A percentile compares a stretch with the other conserved stretches of the same genome.
phyloP scores from a whole-genome alignment of 2,888 invertebrate species.

The Drosophila borealis region DNA sequence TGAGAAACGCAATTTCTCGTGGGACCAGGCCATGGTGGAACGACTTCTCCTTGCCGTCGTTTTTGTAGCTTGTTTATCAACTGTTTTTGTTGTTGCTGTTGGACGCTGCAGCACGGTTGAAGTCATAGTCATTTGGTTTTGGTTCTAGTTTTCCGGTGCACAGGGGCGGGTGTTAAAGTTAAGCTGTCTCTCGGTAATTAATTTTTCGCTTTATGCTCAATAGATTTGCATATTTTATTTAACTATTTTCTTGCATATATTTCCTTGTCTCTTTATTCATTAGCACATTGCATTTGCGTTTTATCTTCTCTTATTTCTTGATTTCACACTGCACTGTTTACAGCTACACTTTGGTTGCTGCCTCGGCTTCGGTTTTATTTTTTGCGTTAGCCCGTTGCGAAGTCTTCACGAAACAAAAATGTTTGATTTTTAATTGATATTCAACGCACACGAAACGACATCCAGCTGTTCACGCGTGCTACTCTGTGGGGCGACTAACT shows the following conservation, averaged over 20 bases:
- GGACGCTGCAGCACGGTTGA: constrained; percentile 83
- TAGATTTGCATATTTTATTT: constrained; percentile 66
- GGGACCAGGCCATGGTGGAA: constrained; percentile 84
- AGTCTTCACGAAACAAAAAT: constrained; percentile 17
- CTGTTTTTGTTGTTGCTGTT: constrained; percentile 31
- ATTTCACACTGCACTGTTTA: constrained; percentile 48
- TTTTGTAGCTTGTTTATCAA: constrained; percentile 49
- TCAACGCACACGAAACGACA: constrained; percentile 17
- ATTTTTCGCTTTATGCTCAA: constrained; percentile 52
- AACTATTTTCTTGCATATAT: constrained; percentile 24
- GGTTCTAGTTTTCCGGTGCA: constrained; percentile 35
- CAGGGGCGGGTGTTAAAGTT: constrained; percentile 22
- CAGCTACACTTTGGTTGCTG: constrained; percentile 43
- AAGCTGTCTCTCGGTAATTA: constrained; percentile 12
- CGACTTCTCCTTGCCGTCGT: constrained; percentile 52
- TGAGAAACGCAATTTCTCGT: constrained; percentile 84
- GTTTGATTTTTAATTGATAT: constrained; percentile 22
- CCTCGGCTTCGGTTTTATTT: constrained; percentile 17
- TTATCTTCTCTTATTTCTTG: constrained; percentile 39
- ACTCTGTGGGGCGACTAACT: constrained; percentile 79
- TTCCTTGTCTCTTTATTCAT: constrained; percentile 42
- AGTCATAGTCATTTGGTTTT: constrained; percentile 82
- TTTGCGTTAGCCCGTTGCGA: constrained; percentile 29
- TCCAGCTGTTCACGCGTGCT: constrained; percentile 36
- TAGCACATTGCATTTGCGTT: constrained; percentile 50